Evolutionary conservation across 1,140 invertebrate species (phyloP).

Genomic region (Macrobrachium nipponense): DNA sequence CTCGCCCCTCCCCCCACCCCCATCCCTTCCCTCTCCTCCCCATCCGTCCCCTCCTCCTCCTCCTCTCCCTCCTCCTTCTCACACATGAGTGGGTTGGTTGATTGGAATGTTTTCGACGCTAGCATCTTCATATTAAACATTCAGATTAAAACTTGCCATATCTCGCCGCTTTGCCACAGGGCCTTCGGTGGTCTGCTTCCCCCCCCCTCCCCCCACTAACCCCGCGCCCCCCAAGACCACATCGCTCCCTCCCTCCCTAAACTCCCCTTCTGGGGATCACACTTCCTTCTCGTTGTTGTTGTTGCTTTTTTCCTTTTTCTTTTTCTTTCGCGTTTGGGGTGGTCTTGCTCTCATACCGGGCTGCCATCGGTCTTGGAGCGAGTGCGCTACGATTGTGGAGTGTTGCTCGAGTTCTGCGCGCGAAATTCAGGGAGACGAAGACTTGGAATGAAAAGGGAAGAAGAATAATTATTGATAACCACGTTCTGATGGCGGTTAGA

Average conservation of each 20-base stretch:
- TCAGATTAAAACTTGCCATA: slow-evolving; percentile 40
- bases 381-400: too few relatives aligned
- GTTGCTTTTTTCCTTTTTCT: too few relatives aligned
- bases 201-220: neutral
- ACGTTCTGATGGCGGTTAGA: too few relatives aligned
- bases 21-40: neutral
- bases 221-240: neutral
- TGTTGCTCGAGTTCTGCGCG: too few relatives aligned
- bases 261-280: neutral
- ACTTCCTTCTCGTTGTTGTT: too few relatives aligned
- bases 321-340: too few relatives aligned
- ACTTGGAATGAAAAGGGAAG: too few relatives aligned
- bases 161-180: neutral
- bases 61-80: neutral
- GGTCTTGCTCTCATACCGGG: too few relatives aligned
- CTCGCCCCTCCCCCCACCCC: neutral
- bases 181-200: neutral
- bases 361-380: too few relatives aligned
- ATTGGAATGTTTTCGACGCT: slow-evolving; percentile 44
- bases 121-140: slow-evolving; percentile 48
- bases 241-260: neutral
- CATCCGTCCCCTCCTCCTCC: neutral
- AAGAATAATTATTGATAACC: too few relatives aligned
- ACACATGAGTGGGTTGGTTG: slow-evolving; percentile 40
- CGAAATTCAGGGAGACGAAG: too few relatives aligned